Conservation (phyloP, 2,113 vertebrate genomes). For the Bambusicola thoracicus region DNA sequence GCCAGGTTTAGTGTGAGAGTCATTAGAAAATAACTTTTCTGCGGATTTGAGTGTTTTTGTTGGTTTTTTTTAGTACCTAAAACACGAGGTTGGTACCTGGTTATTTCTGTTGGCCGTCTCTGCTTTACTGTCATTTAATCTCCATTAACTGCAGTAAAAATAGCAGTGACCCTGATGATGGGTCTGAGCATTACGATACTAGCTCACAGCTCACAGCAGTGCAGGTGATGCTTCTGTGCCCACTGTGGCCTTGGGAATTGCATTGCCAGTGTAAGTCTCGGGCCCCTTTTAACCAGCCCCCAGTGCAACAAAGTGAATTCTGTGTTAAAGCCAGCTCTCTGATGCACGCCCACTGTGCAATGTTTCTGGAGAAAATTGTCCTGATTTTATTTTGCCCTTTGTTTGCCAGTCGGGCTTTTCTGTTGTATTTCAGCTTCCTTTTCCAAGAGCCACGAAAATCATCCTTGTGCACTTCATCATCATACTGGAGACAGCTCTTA, state of each 20-base stretch:
- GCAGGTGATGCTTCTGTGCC: background rate
- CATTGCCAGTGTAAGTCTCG: background rate
- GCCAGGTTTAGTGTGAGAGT: background rate
- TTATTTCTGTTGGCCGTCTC: background rate
- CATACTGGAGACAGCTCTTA: background rate
- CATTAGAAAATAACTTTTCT: background rate
- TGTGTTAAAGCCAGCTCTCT: background rate
- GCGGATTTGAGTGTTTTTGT: background rate
- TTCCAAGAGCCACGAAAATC: background rate
- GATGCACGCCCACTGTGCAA: background rate
- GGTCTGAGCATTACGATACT: background rate
- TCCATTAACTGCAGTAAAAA: background rate
- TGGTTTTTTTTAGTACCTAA: background rate
- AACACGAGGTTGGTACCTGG: too few relatives aligned
- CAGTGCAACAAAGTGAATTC: background rate
- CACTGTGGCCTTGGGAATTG: fast-evolving
- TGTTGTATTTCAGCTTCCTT: background rate
- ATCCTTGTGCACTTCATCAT: background rate
- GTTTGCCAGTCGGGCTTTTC: background rate
- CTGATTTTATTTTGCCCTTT: background rate
- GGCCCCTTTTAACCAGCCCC: background rate
- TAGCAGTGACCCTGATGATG: background rate
- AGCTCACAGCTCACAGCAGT: background rate
- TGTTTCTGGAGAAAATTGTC: background rate
- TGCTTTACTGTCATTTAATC: background rate